Conservation (phyloP, 2,888 invertebrate genomes). For the Troides aeacus region DNA sequence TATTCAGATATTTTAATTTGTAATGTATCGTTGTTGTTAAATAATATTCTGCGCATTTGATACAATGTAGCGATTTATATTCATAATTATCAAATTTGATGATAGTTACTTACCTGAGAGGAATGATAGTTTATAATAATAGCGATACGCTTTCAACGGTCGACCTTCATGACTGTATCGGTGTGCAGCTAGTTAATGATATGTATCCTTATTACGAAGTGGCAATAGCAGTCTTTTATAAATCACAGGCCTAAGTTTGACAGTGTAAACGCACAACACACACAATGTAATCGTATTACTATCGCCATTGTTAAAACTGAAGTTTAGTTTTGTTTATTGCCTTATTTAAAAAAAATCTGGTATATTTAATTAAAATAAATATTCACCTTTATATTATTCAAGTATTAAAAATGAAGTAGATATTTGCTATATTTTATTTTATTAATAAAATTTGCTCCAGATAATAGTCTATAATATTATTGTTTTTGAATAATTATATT, state of each 20-base stretch:
- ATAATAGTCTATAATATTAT: neutral
- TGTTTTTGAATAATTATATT: neutral
- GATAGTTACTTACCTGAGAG: constrained; percentile 11
- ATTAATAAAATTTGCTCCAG: neutral
- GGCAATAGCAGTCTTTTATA: constrained; percentile 19
- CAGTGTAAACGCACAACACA: constrained; percentile 21
- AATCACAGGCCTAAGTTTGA: constrained; percentile 28
- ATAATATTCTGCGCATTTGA: neutral
- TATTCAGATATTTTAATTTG: neutral
- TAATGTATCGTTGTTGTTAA: neutral
- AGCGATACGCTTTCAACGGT: constrained; percentile 15
- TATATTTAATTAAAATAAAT: neutral
- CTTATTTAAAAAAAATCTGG: neutral
- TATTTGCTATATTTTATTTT: neutral
- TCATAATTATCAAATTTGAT: neutral
- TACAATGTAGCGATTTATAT: neutral
- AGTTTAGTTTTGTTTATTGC: constrained; percentile 27
- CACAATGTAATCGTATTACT: constrained; percentile 14
- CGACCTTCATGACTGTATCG: constrained; percentile 25
- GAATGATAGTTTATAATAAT: constrained; percentile 1
- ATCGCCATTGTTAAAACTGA: constrained; percentile 26
- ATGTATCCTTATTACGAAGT: constrained; percentile 31
- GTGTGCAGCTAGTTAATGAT: constrained; percentile 26
- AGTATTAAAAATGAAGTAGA: neutral
- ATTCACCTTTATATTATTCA: neutral